Evolutionary conservation across 2,888 invertebrate species (phyloP), one percentile per base, ranked within the genome.

Genomic region (Latrodectus hesperus): DNA sequence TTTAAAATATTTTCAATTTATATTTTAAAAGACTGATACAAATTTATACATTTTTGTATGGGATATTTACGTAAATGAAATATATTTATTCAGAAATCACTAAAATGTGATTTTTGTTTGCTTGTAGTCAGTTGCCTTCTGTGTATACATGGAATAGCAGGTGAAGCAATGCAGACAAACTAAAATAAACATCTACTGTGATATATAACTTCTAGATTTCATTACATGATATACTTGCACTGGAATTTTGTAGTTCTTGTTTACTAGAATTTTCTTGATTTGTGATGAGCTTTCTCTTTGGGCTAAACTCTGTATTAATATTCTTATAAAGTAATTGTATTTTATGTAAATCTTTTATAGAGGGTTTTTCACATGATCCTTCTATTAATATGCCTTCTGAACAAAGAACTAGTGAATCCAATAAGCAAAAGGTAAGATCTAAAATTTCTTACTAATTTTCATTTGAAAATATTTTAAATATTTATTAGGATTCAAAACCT

Each of bases 381-480:
- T 71, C 75, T 55, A 49, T 81, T 12, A 76, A 65, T 79, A 71
- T 79, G 83, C 70, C 83, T 68, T 73, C 70, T 52, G 82, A 83
- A 65, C 88, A 88, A 65, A 83, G 83, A 74, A 65, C 79, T n/a
- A 88, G 74, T 75, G 88, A 88, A 70, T 84, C 83, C 22, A 83
- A 38, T 53, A 88, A 83, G 79, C 83, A 88, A 70, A 88, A 88
- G 74, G 88, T 88, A 83, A 79, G 74, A 11, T 22, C 52, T 14
- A 12, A 49, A 49, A 26, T 60, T 80, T 60, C 26, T 60, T 22
- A 64, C 1, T 16, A n/a, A 26, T 73, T 49, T 70, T 38, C 55
- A n/a, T 26, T 53, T 83, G 9, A n/a, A 22, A n/a, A 49, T 4
- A 11, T 9, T 17, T 65, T 72, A 53, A 49, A 60, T 49, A 38